phyloP scores from a whole-genome alignment of 2,888 invertebrate species.

The Alviniconcha strummeri region DNA sequence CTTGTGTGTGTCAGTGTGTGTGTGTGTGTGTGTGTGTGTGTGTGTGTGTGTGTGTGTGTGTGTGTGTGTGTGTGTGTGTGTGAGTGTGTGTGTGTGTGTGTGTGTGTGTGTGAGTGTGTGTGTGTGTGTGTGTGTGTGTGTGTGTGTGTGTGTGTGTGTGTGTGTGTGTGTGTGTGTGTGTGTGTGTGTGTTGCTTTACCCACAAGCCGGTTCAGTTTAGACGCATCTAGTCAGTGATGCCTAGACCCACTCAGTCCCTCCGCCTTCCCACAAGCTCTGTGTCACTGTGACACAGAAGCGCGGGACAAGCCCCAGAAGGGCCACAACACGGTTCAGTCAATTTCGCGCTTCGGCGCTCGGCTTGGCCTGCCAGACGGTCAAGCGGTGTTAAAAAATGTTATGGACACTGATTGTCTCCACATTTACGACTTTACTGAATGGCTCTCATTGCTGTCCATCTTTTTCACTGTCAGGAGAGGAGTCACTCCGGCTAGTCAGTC shows the following conservation, averaged over 20 bases:
- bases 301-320: background rate
- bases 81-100: background rate
- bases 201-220: background rate
- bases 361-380: no score
- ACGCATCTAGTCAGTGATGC: background rate
- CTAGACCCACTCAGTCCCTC: no score
- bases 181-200: background rate
- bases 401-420: no score
- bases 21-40: background rate
- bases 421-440: no score
- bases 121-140: constrained; percentile 1
- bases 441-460: no score
- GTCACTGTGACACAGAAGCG: no score
- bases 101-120: background rate
- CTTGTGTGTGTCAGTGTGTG: background rate
- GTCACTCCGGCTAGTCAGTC: no score
- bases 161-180: constrained; percentile 24
- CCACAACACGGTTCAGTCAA: no score
- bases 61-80: background rate
- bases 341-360: no score
- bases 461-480: no score
- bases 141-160: constrained; percentile 21
- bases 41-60: background rate
- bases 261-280: no score
- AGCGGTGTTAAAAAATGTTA: no score